phyloP scores from a whole-genome alignment of 2,797 vertebrate species.

The Lophotriccus pileatus region DNA sequence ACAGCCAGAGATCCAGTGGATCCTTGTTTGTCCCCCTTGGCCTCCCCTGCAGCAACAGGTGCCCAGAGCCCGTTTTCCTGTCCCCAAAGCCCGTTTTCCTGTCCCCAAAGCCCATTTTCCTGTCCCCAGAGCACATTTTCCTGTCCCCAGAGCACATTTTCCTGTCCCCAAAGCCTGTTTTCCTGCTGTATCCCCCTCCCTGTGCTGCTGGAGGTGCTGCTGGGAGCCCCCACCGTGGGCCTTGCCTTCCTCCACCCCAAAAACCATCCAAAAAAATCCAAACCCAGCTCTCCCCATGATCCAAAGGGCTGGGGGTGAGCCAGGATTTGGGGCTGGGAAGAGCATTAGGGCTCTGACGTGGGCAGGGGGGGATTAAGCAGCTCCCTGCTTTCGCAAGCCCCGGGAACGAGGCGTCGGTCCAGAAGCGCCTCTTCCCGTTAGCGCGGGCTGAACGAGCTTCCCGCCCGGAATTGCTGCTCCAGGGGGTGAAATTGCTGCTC shows the following conservation, averaged over 20 bases:
- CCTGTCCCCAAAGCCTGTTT: no score
- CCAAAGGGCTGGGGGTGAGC: not conserved
- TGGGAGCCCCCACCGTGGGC: rapidly evolving
- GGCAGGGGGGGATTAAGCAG: not conserved
- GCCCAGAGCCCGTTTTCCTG: no score
- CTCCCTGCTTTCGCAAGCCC: not conserved
- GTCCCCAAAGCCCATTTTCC: not conserved
- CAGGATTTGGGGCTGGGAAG: not conserved
- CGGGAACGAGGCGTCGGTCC: rapidly evolving
- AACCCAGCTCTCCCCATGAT: rapidly evolving
- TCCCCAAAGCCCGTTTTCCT: not conserved
- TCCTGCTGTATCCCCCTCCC: not conserved
- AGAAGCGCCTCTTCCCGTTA: not conserved
- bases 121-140: no score
- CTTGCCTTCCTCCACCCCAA: not conserved
- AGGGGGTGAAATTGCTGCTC: not conserved
- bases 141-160: no score
- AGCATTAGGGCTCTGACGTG: constrained; percentile 31
- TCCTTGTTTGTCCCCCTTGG: not conserved
- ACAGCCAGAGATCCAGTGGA: not conserved
- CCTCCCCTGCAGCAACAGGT: not conserved
- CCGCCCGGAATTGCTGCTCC: not conserved
- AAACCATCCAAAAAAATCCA: not conserved
- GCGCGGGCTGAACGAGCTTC: rapidly evolving
- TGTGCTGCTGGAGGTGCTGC: not conserved